Base-by-base conservation (phyloP, 1,140 invertebrate species). In the Drosophila littoralis region DNA sequence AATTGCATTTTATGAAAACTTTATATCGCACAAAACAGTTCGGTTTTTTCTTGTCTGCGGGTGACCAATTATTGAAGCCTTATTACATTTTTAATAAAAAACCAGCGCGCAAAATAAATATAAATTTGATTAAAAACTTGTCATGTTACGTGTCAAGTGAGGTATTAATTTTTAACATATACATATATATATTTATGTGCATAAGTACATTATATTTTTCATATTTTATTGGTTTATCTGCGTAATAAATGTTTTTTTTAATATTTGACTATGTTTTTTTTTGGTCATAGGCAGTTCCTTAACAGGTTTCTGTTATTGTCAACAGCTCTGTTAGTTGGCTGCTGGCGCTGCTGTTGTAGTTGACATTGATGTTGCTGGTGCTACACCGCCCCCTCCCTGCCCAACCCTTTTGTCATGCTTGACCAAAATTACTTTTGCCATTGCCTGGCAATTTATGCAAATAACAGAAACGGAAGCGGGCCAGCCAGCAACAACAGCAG, bases 381-480 rank as follows among this genome's bases (percentile, higher is more conserved):
- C 17, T 17, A 1, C 1, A 17, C 17, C n/a, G n/a, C 22, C 22
- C 22, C 22, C 22, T 22, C 22, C 4, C 17, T 17, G 17, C 17
- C 4, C 5, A 28, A 4, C 22, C 9, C 46, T 6, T 7, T 48
- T 7, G 42, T 17, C 42, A 8, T 45, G 42, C 13, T 15, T 57
- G 45, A 57, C 60, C 58, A 60, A 63, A 50, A 73, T 54, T 73
- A 74, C 50, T 57, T 65, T 77, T 45, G 61, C 38, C 61, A 73
- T 72, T 13, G 52, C 54, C 38, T 59, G 51, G 51, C 71, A 64
- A 70, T 80, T 73, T 71, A 79, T 80, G 72, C 77, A 81, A 81
- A 81, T 79, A 81, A 36, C 76, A 75, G 51, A 48, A 28, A 48
- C 10, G 17, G 8, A 17, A 17, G 9, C 10, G 22, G 46, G 46